phyloP scores from a whole-genome alignment of 2,797 vertebrate species.

The Rhinogobio ventralis region DNA sequence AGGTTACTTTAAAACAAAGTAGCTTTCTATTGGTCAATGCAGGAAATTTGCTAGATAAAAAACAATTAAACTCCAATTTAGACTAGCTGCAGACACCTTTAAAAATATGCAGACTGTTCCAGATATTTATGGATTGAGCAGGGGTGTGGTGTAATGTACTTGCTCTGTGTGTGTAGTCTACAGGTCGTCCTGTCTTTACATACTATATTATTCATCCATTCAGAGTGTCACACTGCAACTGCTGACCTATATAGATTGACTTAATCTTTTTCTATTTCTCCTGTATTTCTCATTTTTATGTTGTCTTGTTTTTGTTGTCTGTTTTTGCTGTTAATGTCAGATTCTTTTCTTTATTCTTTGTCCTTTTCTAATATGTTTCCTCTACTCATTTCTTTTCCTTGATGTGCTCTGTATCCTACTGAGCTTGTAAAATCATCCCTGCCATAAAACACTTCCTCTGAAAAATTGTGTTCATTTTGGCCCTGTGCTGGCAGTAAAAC shows the following conservation, averaged over 20 bases:
- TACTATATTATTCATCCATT: slow-evolving; percentile 48
- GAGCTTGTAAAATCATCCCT: slow-evolving; percentile 32
- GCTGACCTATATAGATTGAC: slow-evolving; percentile 51
- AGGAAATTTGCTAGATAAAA: background rate
- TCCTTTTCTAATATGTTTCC: background rate
- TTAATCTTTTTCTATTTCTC: slow-evolving; percentile 9
- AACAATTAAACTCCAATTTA: background rate
- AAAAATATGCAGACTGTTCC: background rate
- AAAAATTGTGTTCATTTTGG: slow-evolving; percentile 12
- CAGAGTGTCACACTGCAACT: background rate
- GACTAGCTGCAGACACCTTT: background rate
- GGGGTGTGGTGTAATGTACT: background rate
- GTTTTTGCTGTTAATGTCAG: background rate
- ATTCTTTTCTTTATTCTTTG: background rate
- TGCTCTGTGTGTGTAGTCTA: slow-evolving; percentile 5
- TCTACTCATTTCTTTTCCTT: background rate
- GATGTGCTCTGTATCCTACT: background rate
- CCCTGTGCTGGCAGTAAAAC: slow-evolving; percentile 32
- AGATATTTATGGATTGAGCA: background rate
- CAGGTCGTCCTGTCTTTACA: background rate
- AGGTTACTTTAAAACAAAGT: background rate
- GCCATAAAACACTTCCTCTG: slow-evolving; percentile 30
- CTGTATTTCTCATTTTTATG: slow-evolving; percentile 25
- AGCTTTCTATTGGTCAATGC: background rate
- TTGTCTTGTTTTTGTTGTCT: background rate